Evolutionary conservation across 2,888 invertebrate genomes (phyloP).

Genomic region (Brachypalpus laphriformis): DNA sequence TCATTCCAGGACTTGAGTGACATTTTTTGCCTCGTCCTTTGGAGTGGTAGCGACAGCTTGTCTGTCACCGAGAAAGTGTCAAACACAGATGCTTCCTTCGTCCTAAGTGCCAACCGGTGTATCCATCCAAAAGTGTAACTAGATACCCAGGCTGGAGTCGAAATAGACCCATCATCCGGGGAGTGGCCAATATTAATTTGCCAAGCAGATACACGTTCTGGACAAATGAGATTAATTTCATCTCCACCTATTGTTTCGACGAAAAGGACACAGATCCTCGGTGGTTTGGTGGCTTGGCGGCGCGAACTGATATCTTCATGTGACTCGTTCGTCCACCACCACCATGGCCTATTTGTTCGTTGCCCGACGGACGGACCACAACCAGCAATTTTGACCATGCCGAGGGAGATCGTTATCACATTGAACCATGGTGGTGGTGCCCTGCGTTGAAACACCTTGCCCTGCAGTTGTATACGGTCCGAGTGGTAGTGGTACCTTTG

Average conservation of each 20-base stretch:
- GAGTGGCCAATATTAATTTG: slow-evolving; percentile 68
- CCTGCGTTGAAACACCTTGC: slow-evolving; percentile 69
- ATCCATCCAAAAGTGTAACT: slow-evolving; percentile 38
- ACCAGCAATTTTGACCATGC: slow-evolving; percentile 65
- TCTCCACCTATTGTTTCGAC: slow-evolving; percentile 68
- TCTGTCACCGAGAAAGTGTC: slow-evolving; percentile 68
- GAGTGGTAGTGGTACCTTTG: neutral
- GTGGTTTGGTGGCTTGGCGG: slow-evolving; percentile 13
- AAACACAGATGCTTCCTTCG: slow-evolving; percentile 51
- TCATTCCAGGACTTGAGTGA: slow-evolving; percentile 43
- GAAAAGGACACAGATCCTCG: slow-evolving; percentile 27
- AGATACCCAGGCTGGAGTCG: slow-evolving; percentile 8
- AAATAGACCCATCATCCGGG: slow-evolving; percentile 62
- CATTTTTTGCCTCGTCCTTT: neutral
- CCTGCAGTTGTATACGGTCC: slow-evolving; percentile 52
- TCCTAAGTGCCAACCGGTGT: slow-evolving; percentile 61
- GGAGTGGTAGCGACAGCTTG: slow-evolving; percentile 73
- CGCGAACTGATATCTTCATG: slow-evolving; percentile 69
- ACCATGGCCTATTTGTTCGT: slow-evolving; percentile 56
- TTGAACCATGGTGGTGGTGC: slow-evolving; percentile 41
- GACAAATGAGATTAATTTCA: slow-evolving; percentile 74
- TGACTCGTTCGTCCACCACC: neutral
- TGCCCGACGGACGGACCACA: slow-evolving; percentile 32
- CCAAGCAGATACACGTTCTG: slow-evolving; percentile 48
- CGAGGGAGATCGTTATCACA: slow-evolving; percentile 67